Base-by-base conservation (phyloP, 2,888 invertebrate genomes). In the Dolomedes plantarius region DNA sequence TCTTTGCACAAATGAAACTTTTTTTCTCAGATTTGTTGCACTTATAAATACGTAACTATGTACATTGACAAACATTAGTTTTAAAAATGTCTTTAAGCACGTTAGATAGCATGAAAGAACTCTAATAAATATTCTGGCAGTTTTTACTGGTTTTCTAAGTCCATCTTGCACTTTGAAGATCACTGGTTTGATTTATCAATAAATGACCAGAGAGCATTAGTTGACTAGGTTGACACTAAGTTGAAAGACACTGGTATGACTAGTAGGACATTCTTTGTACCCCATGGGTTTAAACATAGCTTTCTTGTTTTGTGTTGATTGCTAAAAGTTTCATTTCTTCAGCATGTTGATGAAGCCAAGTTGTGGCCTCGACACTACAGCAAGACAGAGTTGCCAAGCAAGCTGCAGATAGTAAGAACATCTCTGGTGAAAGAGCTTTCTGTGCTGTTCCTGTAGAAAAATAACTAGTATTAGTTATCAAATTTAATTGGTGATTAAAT, bases 241-340 rank as follows among this genome's bases (percentile, higher is more conserved):
- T 31, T 74, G 81, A 81, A 81, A 81, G 81, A 81, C 81, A 31
- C 27, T 27, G 28, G 39, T 69, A 9, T 64, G 81, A 81, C 79
- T 72, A 79, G 72, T 19, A 11, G 3, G 6, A 29, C 1, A 28
- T 23, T n/a, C n/a, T n/a, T 27, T 28, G 36, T 28, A 28, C 46
- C 46, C 23, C 23, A 31, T 71, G 69, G 7, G 27, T 46, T 11
- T 36, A 86, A 3, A 86, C 86, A 65, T 86, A 86, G 23, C 80
- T 86, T 32, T 86, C 86, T 65, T 79, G 79, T 67, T 72, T 80
- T 13, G 64, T 78, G 41, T 71, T 76, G 27, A 41, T 65, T 9
- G 86, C 79, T 11, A 86, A 27, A 9, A 80, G 62, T 36, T 69
- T 71, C 76, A 86, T 86, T 76, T 86, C 86, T 62, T 79, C 46